Conservation (phyloP, 2,888 invertebrate genomes). For the Hypomecis punctinalis region DNA sequence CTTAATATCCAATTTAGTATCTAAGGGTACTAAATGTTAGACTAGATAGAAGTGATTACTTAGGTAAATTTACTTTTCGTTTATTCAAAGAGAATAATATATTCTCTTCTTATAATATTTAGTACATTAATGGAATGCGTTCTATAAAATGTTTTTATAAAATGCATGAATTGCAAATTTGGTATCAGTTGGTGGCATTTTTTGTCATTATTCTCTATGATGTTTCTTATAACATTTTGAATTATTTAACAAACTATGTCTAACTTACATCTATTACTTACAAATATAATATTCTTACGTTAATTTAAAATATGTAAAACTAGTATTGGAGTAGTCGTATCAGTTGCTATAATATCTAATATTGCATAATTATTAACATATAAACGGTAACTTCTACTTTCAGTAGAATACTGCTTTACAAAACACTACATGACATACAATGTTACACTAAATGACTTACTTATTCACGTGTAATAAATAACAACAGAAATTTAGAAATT, state of each 20-base stretch:
- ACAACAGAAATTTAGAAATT: too few species aligned
- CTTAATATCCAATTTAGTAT: constrained; percentile 3
- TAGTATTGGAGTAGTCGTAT: constrained; percentile 26
- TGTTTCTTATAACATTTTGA: background rate
- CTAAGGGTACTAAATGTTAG: constrained; percentile 18
- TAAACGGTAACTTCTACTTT: constrained; percentile 32
- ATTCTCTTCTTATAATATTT: background rate
- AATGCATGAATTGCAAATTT: constrained; percentile 9
- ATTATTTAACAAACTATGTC: background rate
- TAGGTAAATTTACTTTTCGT: background rate
- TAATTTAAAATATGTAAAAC: background rate
- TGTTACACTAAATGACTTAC: background rate
- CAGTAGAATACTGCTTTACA: constrained; percentile 29
- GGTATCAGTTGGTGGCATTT: background rate
- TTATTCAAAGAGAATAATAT: background rate
- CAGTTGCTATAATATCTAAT: constrained; percentile 31
- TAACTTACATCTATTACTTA: constrained; percentile 1
- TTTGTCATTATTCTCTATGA: background rate
- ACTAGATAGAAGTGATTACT: constrained; percentile 16
- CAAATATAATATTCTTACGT: constrained; percentile 4
- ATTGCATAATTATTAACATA: constrained; percentile 36
- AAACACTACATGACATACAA: constrained; percentile 7
- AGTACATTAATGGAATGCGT: constrained; percentile 22
- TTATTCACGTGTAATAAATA: constrained; percentile 8
- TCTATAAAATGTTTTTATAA: constrained; percentile 6